A percentile compares a stretch with the other conserved stretches of the same genome.
phyloP scores from a whole-genome alignment of 2,113 vertebrate genomes.

The Antechinus stuartii region DNA sequence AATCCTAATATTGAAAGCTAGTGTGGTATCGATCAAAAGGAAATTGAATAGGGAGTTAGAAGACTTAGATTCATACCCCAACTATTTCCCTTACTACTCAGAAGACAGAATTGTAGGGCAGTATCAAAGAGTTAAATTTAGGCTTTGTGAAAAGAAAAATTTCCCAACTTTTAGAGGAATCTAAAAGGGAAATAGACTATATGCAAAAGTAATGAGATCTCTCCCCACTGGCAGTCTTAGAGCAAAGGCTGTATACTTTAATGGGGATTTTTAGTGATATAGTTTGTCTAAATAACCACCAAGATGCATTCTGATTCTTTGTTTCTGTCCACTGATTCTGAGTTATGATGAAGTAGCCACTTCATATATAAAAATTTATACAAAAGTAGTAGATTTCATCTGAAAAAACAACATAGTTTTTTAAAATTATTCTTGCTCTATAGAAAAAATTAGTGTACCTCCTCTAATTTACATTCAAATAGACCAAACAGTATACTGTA shows the following conservation, averaged over 20 bases:
- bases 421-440: slow-evolving; percentile 42
- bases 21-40: not conserved
- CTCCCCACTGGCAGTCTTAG: not conserved
- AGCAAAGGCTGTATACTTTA: not conserved
- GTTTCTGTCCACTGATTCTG: not conserved
- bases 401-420: slow-evolving; percentile 23
- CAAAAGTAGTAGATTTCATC: not conserved
- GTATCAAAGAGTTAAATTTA: not conserved
- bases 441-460: slow-evolving; percentile 26
- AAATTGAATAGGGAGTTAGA: not conserved
- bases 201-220: not conserved
- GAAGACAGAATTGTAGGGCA: not conserved
- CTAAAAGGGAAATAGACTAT: not conserved
- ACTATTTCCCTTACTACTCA: not conserved
- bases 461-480: not conserved
- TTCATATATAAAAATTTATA: slow-evolving; percentile 35
- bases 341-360: not conserved
- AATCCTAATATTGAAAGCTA: not conserved
- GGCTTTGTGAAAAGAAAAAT: not conserved
- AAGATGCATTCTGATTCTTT: not conserved
- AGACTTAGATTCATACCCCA: not conserved
- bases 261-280: not conserved
- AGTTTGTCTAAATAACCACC: not conserved
- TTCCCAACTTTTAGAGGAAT: not conserved
- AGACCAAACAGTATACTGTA: slow-evolving; percentile 8